Percentiles rank a stretch among this genome's conserved stretches.
These are phyloP conservation scores for Caenorhabditis zanzibari DNA, from an alignment of 2,888 invertebrate species.

Conservation along the genomic window DNA sequence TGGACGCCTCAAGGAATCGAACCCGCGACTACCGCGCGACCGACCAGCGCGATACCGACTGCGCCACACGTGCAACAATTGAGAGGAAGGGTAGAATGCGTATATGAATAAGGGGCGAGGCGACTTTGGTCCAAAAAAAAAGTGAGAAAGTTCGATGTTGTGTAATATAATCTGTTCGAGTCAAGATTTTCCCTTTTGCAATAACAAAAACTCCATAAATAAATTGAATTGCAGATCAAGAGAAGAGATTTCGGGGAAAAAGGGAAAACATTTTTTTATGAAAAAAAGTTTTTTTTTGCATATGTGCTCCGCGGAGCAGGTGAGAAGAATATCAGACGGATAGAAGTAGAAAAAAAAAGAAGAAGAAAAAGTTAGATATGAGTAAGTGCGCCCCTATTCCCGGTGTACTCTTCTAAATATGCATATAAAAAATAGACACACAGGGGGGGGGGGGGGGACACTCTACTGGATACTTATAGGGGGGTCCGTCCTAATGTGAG, in stretches of 20 bases:
- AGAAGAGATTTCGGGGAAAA: slow-evolving; percentile 1
- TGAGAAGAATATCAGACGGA: slow-evolving; percentile 34
- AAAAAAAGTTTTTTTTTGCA: slow-evolving; percentile 17
- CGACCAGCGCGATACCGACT: too few species aligned
- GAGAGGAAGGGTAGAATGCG: too few species aligned
- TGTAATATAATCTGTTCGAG: too few species aligned
- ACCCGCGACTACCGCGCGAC: too few species aligned
- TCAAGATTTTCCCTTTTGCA: background rate
- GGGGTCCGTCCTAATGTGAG: slow-evolving; percentile 47
- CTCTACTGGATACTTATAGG: slow-evolving; percentile 63
- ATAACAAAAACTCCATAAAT: background rate
- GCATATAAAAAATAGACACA: slow-evolving; percentile 40
- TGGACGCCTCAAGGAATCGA: too few species aligned
- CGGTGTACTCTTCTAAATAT: slow-evolving; percentile 12
- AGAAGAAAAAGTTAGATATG: slow-evolving; percentile 47
- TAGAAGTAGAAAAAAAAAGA: slow-evolving; percentile 11
- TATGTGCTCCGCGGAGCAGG: slow-evolving; percentile 20
- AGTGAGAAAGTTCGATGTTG: too few species aligned
- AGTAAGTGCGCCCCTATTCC: slow-evolving; percentile 14
- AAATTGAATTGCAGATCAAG: slow-evolving; percentile 49
- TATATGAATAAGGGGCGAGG: too few species aligned
- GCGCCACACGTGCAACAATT: too few species aligned
- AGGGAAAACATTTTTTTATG: slow-evolving; percentile 17
- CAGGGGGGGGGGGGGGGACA: slow-evolving; percentile 14
- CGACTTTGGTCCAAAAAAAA: too few species aligned